Evolutionary conservation across 2,888 invertebrate genomes (phyloP).

Genomic region (Yponomeuta malinellus): DNA sequence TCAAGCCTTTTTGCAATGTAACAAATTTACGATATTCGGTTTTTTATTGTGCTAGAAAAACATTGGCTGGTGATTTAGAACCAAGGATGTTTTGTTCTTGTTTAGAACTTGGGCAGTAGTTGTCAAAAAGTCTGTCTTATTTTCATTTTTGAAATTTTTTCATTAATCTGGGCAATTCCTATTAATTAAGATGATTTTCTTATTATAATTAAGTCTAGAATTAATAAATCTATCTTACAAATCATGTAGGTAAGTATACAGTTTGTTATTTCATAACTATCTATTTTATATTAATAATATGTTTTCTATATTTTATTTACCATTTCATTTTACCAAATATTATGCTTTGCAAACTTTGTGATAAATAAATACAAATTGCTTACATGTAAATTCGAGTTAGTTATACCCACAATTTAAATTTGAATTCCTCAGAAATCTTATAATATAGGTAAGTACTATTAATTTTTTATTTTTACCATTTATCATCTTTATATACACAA

Average conservation of each 20-base stretch:
- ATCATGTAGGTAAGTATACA: constrained; percentile 15
- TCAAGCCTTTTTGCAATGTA: too few species aligned
- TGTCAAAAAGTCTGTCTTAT: too few species aligned
- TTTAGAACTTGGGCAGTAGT: too few species aligned
- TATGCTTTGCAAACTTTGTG: not conserved
- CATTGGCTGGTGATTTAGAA: not conserved
- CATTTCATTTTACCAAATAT: not conserved
- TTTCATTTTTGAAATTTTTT: not conserved
- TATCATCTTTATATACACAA: not conserved
- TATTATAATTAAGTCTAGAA: constrained; percentile 3
- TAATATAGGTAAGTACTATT: not conserved
- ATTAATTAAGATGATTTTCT: not conserved
- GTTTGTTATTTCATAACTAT: constrained; percentile 14
- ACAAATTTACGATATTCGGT: too few species aligned
- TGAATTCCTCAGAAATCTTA: not conserved
- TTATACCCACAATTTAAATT: constrained; percentile 2
- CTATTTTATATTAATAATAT: not conserved
- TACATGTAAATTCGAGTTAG: constrained; percentile 7
- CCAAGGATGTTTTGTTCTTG: too few species aligned
- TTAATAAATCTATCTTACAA: constrained; percentile 10
- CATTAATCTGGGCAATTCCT: not conserved
- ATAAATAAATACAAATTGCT: constrained; percentile 10
- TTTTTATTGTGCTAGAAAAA: too few species aligned
- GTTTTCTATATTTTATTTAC: not conserved
- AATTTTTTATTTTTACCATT: not conserved